phyloP scores from a whole-genome alignment of 1,140 invertebrate species.

The Tigriopus japonicus region DNA sequence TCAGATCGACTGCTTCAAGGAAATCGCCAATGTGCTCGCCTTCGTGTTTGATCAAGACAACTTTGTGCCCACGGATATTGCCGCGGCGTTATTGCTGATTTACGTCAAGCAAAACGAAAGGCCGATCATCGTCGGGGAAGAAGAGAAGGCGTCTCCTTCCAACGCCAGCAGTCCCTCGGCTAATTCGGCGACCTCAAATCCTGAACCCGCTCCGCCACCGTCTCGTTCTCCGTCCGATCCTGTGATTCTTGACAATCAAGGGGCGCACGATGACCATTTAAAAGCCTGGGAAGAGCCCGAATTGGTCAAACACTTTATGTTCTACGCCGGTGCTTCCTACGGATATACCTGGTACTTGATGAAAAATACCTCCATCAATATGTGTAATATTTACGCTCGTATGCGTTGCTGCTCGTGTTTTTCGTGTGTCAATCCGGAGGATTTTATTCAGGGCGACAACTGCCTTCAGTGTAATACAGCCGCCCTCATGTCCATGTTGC shows the following conservation, averaged over 20 bases:
- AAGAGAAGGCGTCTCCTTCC: background rate
- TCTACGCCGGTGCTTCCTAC: background rate
- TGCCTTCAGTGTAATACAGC: slow-evolving; percentile 69
- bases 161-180: too few species aligned
- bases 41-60: background rate
- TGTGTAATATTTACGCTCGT: background rate
- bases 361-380: background rate
- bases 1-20: background rate
- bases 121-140: background rate
- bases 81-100: background rate
- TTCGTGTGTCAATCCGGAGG: background rate
- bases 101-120: background rate
- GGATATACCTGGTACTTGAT: background rate
- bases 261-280: background rate
- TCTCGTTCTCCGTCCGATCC: too few species aligned
- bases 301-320: background rate
- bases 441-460: slow-evolving; percentile 31
- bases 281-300: background rate
- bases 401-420: background rate
- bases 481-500: slow-evolving; percentile 47
- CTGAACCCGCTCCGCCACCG: too few species aligned
- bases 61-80: slow-evolving; percentile 9
- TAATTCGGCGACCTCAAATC: too few species aligned
- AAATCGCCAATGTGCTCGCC: background rate
- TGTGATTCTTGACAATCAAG: too few species aligned